Conservation (phyloP, 2,113 vertebrate species). For the Prietella phreatophila region DNA sequence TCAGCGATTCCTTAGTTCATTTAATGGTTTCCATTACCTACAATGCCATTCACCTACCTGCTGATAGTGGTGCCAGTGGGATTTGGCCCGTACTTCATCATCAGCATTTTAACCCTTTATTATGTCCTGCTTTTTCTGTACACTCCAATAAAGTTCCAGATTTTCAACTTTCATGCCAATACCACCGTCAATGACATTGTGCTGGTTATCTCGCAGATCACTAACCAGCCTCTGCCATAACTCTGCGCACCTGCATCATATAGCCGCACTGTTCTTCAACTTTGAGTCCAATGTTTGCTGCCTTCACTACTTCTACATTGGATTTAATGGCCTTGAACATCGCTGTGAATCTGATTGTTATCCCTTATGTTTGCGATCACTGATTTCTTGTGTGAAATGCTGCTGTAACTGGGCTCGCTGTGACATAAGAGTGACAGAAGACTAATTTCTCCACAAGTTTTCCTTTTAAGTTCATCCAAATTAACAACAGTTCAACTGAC, state of each 20-base stretch:
- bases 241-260: not conserved
- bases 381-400: not conserved
- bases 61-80: not conserved
- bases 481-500: not conserved
- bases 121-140: not conserved
- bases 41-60: not conserved
- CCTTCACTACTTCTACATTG: not conserved
- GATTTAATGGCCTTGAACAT: not conserved
- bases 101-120: not conserved
- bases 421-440: not conserved
- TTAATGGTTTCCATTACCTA: not conserved
- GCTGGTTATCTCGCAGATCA: not conserved
- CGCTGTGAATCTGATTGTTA: not conserved
- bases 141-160: not conserved
- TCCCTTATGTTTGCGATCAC: not conserved
- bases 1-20: not conserved
- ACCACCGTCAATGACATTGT: no score
- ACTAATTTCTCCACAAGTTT: not conserved
- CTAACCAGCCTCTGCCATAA: not conserved
- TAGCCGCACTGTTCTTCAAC: not conserved
- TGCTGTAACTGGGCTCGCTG: not conserved
- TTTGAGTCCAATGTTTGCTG: not conserved
- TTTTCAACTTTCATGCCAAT: no score
- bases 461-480: not conserved
- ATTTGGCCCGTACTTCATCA: not conserved